phyloP scores from a whole-genome alignment of 2,113 vertebrate genomes.

The Synchiropus splendidus region DNA sequence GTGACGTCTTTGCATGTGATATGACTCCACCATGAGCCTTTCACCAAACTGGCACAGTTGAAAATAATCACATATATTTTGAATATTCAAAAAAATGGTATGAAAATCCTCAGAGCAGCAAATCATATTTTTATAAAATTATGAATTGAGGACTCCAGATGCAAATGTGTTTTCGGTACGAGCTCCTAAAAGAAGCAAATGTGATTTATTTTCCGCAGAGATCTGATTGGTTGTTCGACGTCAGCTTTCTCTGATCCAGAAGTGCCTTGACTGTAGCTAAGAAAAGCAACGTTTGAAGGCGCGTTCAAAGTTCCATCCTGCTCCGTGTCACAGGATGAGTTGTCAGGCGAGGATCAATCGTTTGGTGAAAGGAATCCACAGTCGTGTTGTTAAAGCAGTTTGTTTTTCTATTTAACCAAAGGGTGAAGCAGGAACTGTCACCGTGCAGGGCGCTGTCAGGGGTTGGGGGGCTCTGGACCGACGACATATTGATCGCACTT shows the following conservation, averaged over 20 bases:
- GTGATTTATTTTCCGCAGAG: too few relatives aligned
- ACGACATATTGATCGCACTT: too few relatives aligned
- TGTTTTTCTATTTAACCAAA: conserved; percentile 39
- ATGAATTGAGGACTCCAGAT: conserved; percentile 69
- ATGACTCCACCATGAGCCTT: conserved; percentile 66
- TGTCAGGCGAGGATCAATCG: conserved; percentile 43
- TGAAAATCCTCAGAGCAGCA: conserved; percentile 71
- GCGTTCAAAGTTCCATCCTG: conserved; percentile 39
- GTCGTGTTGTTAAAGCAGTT: conserved; percentile 44
- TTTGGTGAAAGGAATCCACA: conserved; percentile 83
- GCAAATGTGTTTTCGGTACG: conserved; percentile 14
- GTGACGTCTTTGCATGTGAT: conserved; percentile 57
- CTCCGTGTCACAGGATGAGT: conserved; percentile 23
- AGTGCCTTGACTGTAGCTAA: conserved; percentile 68
- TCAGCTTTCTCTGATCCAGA: conserved; percentile 50
- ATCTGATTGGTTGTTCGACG: conserved; percentile 24
- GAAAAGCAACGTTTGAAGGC: conserved; percentile 44
- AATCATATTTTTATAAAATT: conserved; percentile 68
- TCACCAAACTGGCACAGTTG: conserved; percentile 80
- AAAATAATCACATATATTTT: conserved; percentile 67
- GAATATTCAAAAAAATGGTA: too few relatives aligned
- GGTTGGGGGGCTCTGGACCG: conserved; percentile 53
- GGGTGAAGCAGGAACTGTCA: conserved; percentile 31
- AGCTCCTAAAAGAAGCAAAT: conserved; percentile 34
- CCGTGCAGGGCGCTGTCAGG: conserved; percentile 36